phyloP scores from a whole-genome alignment of 2,113 vertebrate species.

The Psittacus erithacus region DNA sequence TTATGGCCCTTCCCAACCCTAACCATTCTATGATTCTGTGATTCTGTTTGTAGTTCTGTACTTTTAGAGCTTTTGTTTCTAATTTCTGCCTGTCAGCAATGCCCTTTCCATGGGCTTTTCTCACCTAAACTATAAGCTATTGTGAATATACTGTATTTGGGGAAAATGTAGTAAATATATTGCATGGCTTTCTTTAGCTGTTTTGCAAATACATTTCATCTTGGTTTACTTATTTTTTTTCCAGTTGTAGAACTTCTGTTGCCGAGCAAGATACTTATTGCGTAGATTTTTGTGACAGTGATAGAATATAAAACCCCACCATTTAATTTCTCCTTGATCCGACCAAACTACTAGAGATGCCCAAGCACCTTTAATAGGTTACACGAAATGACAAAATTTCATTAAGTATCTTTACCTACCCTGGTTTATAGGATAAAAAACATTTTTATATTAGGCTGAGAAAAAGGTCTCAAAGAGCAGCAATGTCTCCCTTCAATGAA shows the following conservation, averaged over 20 bases:
- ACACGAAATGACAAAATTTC: not conserved
- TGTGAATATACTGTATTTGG: not conserved
- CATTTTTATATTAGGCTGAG: not conserved
- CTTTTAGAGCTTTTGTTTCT: not conserved
- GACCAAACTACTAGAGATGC: not conserved
- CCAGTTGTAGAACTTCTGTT: not conserved
- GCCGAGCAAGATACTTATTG: not conserved
- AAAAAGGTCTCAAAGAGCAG: not conserved
- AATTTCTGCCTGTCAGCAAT: not conserved
- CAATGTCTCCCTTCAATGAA: not conserved
- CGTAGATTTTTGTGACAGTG: not conserved
- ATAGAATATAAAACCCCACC: not conserved
- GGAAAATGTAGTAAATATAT: not conserved
- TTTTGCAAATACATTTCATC: not conserved
- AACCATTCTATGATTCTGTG: not conserved
- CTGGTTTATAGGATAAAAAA: not conserved
- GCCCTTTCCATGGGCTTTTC: not conserved
- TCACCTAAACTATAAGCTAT: not conserved
- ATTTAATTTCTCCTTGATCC: not conserved
- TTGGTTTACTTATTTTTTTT: not conserved
- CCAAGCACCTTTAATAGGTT: not conserved
- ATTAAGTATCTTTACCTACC: not conserved
- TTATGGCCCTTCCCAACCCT: not conserved
- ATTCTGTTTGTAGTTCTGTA: not conserved
- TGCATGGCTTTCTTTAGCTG: not conserved